These are phyloP conservation scores for Ceratina japonica DNA, from an alignment of 1,140 invertebrate genomes.

Conservation along the genomic window DNA sequence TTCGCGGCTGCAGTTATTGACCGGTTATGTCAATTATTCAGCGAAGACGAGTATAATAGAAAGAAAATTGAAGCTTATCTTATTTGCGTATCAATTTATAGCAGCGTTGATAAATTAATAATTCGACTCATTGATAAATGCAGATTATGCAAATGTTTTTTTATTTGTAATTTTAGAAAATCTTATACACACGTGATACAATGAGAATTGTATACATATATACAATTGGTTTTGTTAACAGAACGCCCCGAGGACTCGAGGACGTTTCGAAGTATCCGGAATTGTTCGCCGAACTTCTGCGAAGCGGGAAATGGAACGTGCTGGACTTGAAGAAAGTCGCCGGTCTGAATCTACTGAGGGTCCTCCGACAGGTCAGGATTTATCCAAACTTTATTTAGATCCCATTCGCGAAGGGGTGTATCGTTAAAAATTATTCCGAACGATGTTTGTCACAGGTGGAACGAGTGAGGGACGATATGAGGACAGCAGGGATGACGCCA, in stretches of 20 bases:
- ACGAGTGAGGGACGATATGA: conserved; percentile 78
- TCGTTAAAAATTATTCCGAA: too few species aligned
- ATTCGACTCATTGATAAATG: too few species aligned
- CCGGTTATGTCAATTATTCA: too few species aligned
- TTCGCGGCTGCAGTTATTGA: not conserved
- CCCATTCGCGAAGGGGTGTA: not conserved
- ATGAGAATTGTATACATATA: not conserved
- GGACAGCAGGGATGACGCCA: conserved; percentile 76
- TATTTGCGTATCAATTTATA: too few species aligned
- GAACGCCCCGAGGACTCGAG: conserved; percentile 91
- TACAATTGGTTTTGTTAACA: conserved; percentile 73
- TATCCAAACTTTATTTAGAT: conserved; percentile 5
- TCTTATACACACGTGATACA: not conserved
- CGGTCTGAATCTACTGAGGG: conserved; percentile 91
- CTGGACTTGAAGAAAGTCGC: conserved; percentile 93
- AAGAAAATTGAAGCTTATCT: too few species aligned
- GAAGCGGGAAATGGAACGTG: conserved; percentile 88
- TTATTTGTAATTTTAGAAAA: too few species aligned
- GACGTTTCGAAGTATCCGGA: conserved; percentile 95
- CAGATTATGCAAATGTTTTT: too few species aligned
- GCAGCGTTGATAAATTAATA: too few species aligned
- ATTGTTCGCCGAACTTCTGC: conserved; percentile 90
- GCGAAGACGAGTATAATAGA: too few species aligned
- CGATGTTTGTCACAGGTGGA: conserved; percentile 62
- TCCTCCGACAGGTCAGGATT: conserved; percentile 79